Evolutionary conservation across 2,888 invertebrate species (phyloP), one percentile per base, ranked within the genome.

Genomic region (Amiota mariae): DNA sequence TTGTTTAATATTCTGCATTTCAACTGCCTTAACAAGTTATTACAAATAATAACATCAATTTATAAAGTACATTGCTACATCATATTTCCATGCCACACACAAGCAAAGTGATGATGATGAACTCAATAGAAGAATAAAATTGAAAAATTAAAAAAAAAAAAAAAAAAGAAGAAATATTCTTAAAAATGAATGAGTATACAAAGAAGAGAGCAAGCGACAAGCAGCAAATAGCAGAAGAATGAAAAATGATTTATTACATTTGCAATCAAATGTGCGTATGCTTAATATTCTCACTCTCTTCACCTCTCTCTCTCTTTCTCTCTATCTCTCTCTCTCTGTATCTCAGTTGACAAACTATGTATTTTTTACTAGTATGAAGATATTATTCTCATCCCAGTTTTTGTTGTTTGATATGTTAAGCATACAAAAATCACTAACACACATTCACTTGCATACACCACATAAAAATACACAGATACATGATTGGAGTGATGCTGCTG

Each of bases 241-340:
- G 79, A 79, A 81, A 81, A 80, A 87, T 87, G 87, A 87, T 87
- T 87, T 87, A 87, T 87, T 78, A 76, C 80, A 77, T 72, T 78
- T 74, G 73, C 76, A 70, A 74, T 54, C 48, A 71, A 66, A 67
- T 20, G 15, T 20, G n/a, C n/a, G 24, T 20, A 15, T 18, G 72
- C 24, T 72, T 73, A 73, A n/a, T n/a, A n/a, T n/a, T n/a, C 72
- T 36, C 2, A 0, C 6, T 6, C 6, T 6, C 36, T 6, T 6
- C 6, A 36, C 36, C 6, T 6, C 6, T 6, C 36, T 36, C 36
- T 36, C 72, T 36, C 2, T 6, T 36, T 6, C 6, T 6, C 36
- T 6, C 36, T 36, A 36, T 6, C 6, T 6, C 6, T 6, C 36
- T 36, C 36, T 36, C 36, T 6, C 6, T 24, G 2, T 24, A 1